Percentiles rank a stretch among this genome's conserved stretches.
Evolutionary conservation across 53 echinoderm and acorn worm species (phyloP).

Genomic region (Temnopleurus reevesii): DNA sequence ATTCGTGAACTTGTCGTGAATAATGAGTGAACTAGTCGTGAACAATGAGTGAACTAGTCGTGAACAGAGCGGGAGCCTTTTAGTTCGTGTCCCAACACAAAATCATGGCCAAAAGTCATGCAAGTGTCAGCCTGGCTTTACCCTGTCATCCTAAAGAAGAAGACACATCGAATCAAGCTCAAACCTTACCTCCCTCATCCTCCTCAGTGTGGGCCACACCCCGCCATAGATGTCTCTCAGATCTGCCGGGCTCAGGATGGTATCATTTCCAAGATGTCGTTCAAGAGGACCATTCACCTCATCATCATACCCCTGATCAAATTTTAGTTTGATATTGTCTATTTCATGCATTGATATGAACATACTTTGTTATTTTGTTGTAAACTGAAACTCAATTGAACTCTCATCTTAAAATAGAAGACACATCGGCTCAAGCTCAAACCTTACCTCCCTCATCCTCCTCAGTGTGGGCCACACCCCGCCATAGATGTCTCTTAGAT

Average conservation of each 20-base stretch:
- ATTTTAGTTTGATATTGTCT: no score
- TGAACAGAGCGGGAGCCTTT: no score
- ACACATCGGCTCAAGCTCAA: not conserved
- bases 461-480: slow-evolving; percentile 77
- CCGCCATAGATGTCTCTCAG: slow-evolving; percentile 54
- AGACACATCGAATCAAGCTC: no score
- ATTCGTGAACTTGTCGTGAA: no score
- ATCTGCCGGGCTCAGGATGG: slow-evolving; percentile 60
- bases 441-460: slow-evolving; percentile 61
- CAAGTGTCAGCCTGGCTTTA: slow-evolving; percentile 39
- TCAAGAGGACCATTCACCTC: slow-evolving; percentile 70
- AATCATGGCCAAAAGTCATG: slow-evolving; percentile 37
- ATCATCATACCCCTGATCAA: slow-evolving; percentile 64
- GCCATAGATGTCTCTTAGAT: slow-evolving; percentile 54
- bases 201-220: slow-evolving; percentile 74
- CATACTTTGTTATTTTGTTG: no score
- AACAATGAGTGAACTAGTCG: no score
- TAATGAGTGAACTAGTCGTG: no score
- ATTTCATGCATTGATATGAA: no score
- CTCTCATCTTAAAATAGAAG: no score
- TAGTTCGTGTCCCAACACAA: no score
- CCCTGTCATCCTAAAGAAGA: no score
- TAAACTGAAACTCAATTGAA: no score
- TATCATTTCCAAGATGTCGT: slow-evolving; percentile 36
- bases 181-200: slow-evolving; percentile 59